phyloP scores from a whole-genome alignment of 2,797 vertebrate genomes.

The Spea hammondii region DNA sequence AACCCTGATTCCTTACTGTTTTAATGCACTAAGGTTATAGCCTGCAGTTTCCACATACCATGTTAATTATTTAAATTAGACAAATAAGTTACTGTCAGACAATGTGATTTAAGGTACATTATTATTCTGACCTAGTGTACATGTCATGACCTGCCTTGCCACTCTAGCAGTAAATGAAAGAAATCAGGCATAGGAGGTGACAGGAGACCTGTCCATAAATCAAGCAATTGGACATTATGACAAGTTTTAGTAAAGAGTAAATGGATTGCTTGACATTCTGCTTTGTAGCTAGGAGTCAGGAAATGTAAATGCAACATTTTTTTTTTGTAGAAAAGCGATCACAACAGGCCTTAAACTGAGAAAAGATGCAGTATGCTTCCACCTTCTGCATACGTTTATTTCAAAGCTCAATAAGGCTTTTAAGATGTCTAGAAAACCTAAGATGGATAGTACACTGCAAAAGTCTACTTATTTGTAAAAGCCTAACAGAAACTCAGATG shows the following conservation, averaged over 20 bases:
- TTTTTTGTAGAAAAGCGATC: conserved; percentile 51
- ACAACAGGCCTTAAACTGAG: conserved; percentile 31
- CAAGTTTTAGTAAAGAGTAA: conserved; percentile 72
- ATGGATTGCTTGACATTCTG: conserved; percentile 69
- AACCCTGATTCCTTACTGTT: neutral
- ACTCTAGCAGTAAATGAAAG: conserved; percentile 71
- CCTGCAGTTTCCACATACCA: conserved; percentile 71
- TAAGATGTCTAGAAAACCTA: conserved; percentile 49
- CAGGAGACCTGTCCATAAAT: conserved; percentile 73
- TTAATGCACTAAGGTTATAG: conserved; percentile 53
- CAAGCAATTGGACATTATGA: conserved; percentile 65
- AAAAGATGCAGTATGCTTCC: conserved; percentile 36
- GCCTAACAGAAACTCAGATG: conserved; percentile 27
- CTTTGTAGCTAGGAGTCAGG: conserved; percentile 57
- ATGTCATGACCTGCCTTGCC: conserved; percentile 73
- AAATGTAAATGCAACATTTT: conserved; percentile 59
- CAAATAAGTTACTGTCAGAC: conserved; percentile 74
- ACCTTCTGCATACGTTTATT: conserved; percentile 41
- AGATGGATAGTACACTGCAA: conserved; percentile 28
- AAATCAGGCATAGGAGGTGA: conserved; percentile 67
- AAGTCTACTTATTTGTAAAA: conserved; percentile 47
- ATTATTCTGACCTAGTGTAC: conserved; percentile 81
- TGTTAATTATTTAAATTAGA: conserved; percentile 85
- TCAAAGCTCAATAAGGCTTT: conserved; percentile 43
- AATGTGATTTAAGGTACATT: conserved; percentile 61